These are phyloP conservation scores for Zophobas morio DNA, from an alignment of 1,140 invertebrate species.

Conservation along the genomic window DNA sequence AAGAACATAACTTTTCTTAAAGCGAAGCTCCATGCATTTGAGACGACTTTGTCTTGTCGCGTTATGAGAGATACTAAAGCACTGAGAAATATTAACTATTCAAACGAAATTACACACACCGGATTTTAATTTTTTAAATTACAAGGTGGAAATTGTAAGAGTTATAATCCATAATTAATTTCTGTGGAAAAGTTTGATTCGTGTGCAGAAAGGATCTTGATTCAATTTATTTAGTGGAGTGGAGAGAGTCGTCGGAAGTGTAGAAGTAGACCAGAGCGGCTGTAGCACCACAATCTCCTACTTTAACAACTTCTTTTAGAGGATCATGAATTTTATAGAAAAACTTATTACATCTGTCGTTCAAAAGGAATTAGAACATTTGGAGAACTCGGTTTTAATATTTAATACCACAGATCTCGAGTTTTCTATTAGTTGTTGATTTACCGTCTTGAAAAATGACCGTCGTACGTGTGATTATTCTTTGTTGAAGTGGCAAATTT, in stretches of 20 bases:
- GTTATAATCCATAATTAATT: constrained; percentile 12
- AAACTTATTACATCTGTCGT: neutral
- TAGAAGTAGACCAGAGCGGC: neutral
- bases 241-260: neutral
- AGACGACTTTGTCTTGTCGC: neutral
- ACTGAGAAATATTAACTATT: neutral
- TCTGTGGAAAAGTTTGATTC: neutral
- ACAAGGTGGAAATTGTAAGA: neutral
- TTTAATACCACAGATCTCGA: neutral
- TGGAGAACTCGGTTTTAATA: constrained; percentile 4
- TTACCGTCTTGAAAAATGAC: no score
- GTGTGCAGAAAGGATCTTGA: constrained; percentile 6
- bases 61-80: no score
- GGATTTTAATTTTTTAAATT: constrained; percentile 25
- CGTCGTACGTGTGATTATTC: no score
- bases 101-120: constrained; percentile 30
- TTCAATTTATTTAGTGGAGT: constrained; percentile 4
- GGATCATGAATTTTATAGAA: constrained; percentile 26
- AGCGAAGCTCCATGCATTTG: constrained; percentile 17
- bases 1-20: constrained; percentile 38
- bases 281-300: constrained; percentile 21
- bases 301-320: constrained; percentile 27
- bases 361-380: constrained; percentile 19
- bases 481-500: neutral
- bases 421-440: neutral